These are phyloP conservation scores for Forbesichthys agassizii DNA, from an alignment of 2,113 vertebrate species.

Conservation along the genomic window DNA sequence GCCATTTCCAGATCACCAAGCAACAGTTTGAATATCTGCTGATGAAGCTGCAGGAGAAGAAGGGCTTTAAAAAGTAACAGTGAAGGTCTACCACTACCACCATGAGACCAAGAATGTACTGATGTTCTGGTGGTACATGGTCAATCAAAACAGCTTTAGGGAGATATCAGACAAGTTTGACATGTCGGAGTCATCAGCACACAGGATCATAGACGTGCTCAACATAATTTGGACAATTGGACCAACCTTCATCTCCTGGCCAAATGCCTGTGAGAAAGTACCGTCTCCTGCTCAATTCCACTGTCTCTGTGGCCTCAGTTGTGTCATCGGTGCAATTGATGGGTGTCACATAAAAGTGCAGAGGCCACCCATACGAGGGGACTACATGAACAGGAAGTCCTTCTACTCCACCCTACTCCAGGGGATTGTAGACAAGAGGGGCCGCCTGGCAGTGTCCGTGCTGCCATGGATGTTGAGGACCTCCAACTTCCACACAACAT, in stretches of 20 bases:
- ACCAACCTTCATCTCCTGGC: conserved; percentile 15
- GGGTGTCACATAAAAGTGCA: conserved; percentile 19
- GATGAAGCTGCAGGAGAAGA: too few relatives aligned
- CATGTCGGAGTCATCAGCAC: conserved; percentile 4
- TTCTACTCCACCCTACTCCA: conserved; percentile 25
- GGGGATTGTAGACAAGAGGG: conserved; percentile 13
- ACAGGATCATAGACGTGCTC: neutral
- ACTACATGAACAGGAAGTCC: conserved; percentile 23
- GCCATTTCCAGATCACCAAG: too few relatives aligned
- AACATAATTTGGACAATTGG: neutral
- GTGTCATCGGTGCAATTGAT: conserved; percentile 19
- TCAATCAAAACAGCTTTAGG: conserved; percentile 25
- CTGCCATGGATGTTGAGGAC: conserved; percentile 20
- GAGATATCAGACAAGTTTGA: conserved; percentile 29
- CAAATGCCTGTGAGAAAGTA: neutral
- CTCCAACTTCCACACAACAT: conserved; percentile 12
- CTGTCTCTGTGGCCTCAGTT: conserved; percentile 3
- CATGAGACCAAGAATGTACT: conserved; percentile 18
- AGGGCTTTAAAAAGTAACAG: too few relatives aligned
- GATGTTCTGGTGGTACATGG: conserved; percentile 25
- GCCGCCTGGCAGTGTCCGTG: conserved; percentile 23
- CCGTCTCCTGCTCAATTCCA: neutral
- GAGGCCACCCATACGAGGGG: conserved; percentile 22
- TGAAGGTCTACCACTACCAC: too few relatives aligned
- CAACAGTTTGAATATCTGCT: too few relatives aligned